Conservation (phyloP, 2,888 invertebrate species). For the Pyrgus malvae region DNA sequence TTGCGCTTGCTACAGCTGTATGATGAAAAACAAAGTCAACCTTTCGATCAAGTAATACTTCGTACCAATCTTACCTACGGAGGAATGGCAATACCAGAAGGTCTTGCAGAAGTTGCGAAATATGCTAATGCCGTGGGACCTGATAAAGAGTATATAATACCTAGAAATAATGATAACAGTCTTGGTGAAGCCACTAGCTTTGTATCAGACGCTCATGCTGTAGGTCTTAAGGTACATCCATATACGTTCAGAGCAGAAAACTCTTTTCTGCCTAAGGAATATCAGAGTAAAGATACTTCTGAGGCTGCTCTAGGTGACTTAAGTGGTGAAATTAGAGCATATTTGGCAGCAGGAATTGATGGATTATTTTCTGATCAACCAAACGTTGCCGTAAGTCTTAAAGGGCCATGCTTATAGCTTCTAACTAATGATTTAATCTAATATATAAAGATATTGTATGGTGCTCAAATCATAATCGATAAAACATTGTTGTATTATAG, state of each 20-base stretch:
- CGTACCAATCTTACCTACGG: conserved; percentile 60
- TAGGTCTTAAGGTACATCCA: conserved; percentile 68
- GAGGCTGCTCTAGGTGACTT: conserved; percentile 54
- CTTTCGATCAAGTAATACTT: conserved; percentile 55
- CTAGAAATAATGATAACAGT: conserved; percentile 50
- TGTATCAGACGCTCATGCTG: conserved; percentile 61
- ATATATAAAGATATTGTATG: too few species aligned
- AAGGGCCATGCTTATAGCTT: conserved; percentile 43
- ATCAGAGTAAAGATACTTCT: conserved; percentile 47
- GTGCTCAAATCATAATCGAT: too few species aligned
- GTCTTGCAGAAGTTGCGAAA: conserved; percentile 59
- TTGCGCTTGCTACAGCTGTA: conserved; percentile 63
- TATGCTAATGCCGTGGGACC: conserved; percentile 71
- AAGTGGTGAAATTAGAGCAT: conserved; percentile 56
- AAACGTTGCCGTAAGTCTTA: conserved; percentile 53
- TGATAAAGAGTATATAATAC: conserved; percentile 65
- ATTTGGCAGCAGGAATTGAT: conserved; percentile 63
- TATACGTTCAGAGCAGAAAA: conserved; percentile 72
- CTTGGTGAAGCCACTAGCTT: conserved; percentile 58
- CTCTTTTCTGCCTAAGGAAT: conserved; percentile 59
- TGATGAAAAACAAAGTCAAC: conserved; percentile 43
- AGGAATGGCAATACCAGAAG: conserved; percentile 65
- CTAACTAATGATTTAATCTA: background rate
- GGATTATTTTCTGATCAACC: conserved; percentile 71
- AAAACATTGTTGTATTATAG: too few species aligned